These are phyloP conservation scores for Beris chalybata DNA, from an alignment of 2,888 invertebrate genomes.

Conservation along the genomic window DNA sequence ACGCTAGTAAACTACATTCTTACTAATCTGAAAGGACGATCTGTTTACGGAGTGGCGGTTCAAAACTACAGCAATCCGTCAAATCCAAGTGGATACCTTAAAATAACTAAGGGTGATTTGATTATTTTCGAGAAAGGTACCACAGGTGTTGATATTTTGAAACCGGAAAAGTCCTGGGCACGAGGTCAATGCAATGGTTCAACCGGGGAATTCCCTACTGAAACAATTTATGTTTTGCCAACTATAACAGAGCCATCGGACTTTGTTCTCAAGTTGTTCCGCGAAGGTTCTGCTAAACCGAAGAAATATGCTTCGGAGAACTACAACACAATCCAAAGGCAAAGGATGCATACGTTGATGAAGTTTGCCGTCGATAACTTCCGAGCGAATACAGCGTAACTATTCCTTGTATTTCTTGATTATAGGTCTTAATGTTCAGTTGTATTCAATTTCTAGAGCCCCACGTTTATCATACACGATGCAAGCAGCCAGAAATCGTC, in stretches of 20 bases:
- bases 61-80: conserved; percentile 60
- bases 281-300: conserved; percentile 58
- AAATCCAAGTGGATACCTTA: conserved; percentile 62
- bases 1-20: conserved; percentile 82
- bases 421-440: background rate
- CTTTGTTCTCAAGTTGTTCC: conserved; percentile 67
- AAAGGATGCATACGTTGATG: conserved; percentile 79
- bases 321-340: conserved; percentile 63
- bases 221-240: conserved; percentile 84
- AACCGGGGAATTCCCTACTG: conserved; percentile 83
- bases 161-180: conserved; percentile 65
- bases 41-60: conserved; percentile 81
- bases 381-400: conserved; percentile 52
- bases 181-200: conserved; percentile 70
- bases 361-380: conserved; percentile 84
- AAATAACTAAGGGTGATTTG: conserved; percentile 75
- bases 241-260: conserved; percentile 74
- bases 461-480: conserved; percentile 66
- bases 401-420: background rate
- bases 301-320: conserved; percentile 58
- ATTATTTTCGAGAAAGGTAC: conserved; percentile 75
- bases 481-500: conserved; percentile 65
- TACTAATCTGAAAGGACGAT: conserved; percentile 82
- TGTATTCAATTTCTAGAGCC: conserved; percentile 47
- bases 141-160: conserved; percentile 74